Percentiles rank a stretch among this genome's conserved stretches.
These are phyloP conservation scores for Tetragonisca angustula DNA, from an alignment of 2,888 invertebrate genomes.

Conservation along the genomic window DNA sequence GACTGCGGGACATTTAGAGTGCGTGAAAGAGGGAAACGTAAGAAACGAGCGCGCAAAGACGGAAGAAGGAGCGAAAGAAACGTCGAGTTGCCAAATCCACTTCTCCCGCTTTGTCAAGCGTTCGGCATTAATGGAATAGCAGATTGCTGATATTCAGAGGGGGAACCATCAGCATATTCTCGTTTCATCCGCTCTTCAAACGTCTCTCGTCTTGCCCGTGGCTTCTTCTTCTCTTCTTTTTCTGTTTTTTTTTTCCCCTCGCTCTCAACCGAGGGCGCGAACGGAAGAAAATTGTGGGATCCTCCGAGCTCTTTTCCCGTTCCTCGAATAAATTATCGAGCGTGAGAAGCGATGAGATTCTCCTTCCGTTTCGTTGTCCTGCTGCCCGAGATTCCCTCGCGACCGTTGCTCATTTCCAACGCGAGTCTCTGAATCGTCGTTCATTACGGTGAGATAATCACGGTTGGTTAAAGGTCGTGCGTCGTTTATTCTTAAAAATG, in stretches of 20 bases:
- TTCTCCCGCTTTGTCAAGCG: slow-evolving; percentile 33
- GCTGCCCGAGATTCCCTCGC: not conserved
- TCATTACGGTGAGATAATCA: not conserved
- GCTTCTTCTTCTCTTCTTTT: not conserved
- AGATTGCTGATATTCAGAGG: slow-evolving; percentile 46
- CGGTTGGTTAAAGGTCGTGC: not conserved
- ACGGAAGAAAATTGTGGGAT: slow-evolving; percentile 13
- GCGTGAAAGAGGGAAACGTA: not conserved
- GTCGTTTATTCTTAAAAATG: not conserved
- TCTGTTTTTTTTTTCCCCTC: not conserved
- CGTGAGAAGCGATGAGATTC: not conserved
- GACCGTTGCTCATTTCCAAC: not conserved
- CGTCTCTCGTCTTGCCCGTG: not conserved
- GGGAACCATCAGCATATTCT: not conserved
- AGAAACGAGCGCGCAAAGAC: too few species aligned
- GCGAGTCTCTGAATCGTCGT: not conserved
- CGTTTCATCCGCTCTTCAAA: slow-evolving; percentile 11
- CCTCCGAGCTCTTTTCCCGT: not conserved
- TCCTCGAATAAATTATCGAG: slow-evolving; percentile 46
- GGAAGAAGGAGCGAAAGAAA: not conserved
- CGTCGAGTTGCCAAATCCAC: slow-evolving; percentile 44
- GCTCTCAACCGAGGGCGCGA: not conserved
- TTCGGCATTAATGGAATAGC: slow-evolving; percentile 50
- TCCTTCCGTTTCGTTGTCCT: slow-evolving; percentile 6
- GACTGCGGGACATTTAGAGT: not conserved